Base-by-base conservation (phyloP, 2,113 vertebrate species). In the Bos indicus region DNA sequence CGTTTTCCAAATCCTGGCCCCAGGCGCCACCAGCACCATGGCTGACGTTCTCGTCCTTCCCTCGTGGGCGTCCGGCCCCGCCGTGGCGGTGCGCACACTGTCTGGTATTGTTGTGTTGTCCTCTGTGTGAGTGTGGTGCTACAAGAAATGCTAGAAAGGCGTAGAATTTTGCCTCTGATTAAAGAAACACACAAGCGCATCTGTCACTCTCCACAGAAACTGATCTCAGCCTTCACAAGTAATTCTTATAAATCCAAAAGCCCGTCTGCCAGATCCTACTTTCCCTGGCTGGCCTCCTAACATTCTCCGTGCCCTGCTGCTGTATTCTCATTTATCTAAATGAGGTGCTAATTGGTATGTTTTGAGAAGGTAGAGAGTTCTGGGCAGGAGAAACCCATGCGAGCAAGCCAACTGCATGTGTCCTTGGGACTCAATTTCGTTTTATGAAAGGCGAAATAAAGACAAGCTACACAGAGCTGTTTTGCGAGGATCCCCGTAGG, bases 11-110 rank as follows among this genome's bases (percentile, higher is more conserved):
- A 30, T 74, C 62, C 86, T 83, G 11, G 0, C 54, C 52, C 51
- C 30, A 28, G 2, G 21, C n/a, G 3, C 2, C 33, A 33, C 6
- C 15, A 3, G 2, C 0, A 3, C 30, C 51, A 0, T 2, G 26
- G 43, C 62, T 7, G 3, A 1, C 9, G 15, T 43, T 43, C 48
- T 12, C n/a, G 0, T 6, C 3, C 15, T 40, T 67, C 17, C 8
- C 15, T n/a, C 21, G 23, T 1, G 15, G 59, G 11, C n/a, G 9
- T 57, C 14, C 2, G 3, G 30, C 8, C 17, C 19, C 5, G 2
- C 3, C 0, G 2, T 28, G 33, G 33, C 25, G 9, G 2, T 15
- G 7, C 23, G 80, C 36, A 51, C 2, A 6, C 54, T 57, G 16
- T 40, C 19, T 12, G 15, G 15, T 25, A 2, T 36, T 77, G 33